Evolutionary conservation across 2,113 vertebrate genomes (phyloP).

Genomic region (Rhinichthys klamathensis): DNA sequence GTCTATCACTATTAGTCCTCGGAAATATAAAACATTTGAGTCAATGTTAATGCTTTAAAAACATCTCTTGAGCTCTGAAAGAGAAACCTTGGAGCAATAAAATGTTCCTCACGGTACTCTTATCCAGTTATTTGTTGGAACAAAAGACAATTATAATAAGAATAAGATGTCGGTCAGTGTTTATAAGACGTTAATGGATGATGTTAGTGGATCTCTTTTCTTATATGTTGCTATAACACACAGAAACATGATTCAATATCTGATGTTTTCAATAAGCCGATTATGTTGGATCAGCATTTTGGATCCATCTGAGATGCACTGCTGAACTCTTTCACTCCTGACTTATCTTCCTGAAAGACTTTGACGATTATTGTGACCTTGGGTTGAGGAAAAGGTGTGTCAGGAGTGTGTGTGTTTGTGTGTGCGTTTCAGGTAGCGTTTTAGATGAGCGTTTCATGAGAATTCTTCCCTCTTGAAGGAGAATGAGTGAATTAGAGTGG

Average conservation of each 20-base stretch:
- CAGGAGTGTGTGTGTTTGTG: constrained; percentile 30
- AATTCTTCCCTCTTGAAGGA: not conserved
- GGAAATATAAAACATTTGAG: not conserved
- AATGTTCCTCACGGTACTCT: not conserved
- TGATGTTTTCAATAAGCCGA: not conserved
- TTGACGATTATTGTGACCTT: not conserved
- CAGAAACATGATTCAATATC: not conserved
- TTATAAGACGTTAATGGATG: not conserved
- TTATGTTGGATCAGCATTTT: not conserved
- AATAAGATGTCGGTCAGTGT: constrained; percentile 4
- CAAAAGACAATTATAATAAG: not conserved
- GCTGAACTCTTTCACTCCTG: constrained; percentile 38
- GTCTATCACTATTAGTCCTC: not conserved
- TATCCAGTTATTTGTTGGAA: not conserved
- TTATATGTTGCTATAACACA: too few species aligned
- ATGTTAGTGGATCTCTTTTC: not conserved
- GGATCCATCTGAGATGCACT: constrained; percentile 2
- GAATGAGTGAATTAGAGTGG: not conserved
- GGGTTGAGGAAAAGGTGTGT: constrained; percentile 51
- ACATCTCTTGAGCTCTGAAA: not conserved
- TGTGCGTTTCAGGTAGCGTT: constrained; percentile 11
- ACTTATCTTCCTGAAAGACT: not conserved
- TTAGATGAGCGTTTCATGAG: constrained; percentile 14
- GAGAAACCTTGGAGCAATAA: constrained; percentile 7
- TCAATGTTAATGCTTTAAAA: not conserved